phyloP scores from a whole-genome alignment of 1,140 invertebrate genomes.

The Amyelois transitella region DNA sequence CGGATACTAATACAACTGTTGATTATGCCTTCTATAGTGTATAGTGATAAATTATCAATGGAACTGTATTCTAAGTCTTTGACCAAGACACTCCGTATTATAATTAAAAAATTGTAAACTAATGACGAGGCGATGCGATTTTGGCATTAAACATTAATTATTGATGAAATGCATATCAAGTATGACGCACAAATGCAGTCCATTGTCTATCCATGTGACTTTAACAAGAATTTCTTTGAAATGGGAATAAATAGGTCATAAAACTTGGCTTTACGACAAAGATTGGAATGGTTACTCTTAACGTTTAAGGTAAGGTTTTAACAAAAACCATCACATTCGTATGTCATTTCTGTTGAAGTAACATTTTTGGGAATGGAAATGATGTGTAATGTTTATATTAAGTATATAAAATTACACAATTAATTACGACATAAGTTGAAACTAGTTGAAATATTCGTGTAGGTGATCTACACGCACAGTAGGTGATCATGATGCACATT shows the following conservation, averaged over 20 bases:
- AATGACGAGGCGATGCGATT: too few relatives aligned
- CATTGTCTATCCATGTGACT: neutral
- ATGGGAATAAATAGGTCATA: too few relatives aligned
- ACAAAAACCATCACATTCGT: too few relatives aligned
- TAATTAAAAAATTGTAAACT: neutral
- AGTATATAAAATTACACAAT: too few relatives aligned
- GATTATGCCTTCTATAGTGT: conserved; percentile 40
- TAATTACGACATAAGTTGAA: neutral
- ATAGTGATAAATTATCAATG: conserved; percentile 19
- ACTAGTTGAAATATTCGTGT: neutral
- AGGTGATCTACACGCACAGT: neutral
- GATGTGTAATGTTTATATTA: conserved; percentile 1
- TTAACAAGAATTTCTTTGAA: too few relatives aligned
- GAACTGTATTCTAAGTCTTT: conserved; percentile 10
- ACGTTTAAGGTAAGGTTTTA: too few relatives aligned
- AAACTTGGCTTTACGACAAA: too few relatives aligned
- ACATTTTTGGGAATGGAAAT: neutral
- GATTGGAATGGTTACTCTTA: too few relatives aligned
- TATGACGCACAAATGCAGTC: neutral
- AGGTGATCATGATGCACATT: conserved; percentile 8
- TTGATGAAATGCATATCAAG: neutral
- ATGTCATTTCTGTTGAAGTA: neutral
- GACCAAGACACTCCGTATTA: conserved; percentile 8
- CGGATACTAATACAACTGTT: conserved; percentile 37
- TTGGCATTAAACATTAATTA: neutral